Evolutionary conservation across 1,140 invertebrate species (phyloP).

Genomic region (Drosophila oshimai): DNA sequence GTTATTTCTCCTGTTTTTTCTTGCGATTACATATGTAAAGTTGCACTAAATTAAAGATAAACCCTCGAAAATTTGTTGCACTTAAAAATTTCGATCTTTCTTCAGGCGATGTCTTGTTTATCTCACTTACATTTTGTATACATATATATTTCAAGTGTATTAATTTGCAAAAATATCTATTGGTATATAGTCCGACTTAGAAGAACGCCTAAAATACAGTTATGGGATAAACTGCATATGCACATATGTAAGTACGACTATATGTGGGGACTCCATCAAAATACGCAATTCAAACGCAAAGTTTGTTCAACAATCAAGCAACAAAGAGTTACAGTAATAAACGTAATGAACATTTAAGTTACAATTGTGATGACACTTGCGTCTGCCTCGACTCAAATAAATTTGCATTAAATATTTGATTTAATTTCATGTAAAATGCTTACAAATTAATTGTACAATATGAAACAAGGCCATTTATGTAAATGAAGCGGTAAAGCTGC

Average conservation of each 20-base stretch:
- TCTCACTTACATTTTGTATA: conserved; percentile 63
- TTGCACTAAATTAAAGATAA: conserved; percentile 48
- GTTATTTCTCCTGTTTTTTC: conserved; percentile 19
- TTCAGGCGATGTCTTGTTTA: conserved; percentile 32
- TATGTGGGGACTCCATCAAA: conserved; percentile 21
- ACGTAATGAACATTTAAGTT: conserved; percentile 71
- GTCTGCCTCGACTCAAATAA: conserved; percentile 45
- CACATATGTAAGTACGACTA: conserved; percentile 27
- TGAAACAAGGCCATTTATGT: conserved; percentile 68
- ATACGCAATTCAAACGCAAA: conserved; percentile 26
- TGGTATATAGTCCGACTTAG: conserved; percentile 73
- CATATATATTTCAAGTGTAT: conserved; percentile 67
- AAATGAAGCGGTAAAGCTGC: conserved; percentile 34
- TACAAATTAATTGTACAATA: conserved; percentile 78
- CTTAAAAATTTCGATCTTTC: conserved; percentile 56
- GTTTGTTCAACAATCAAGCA: conserved; percentile 66
- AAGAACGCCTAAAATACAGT: conserved; percentile 67
- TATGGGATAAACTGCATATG: conserved; percentile 37
- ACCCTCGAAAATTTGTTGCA: conserved; percentile 54
- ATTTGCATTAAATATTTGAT: conserved; percentile 78
- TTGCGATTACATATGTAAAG: conserved; percentile 50
- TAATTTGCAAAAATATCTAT: conserved; percentile 81
- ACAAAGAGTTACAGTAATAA: conserved; percentile 70
- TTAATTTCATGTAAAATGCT: conserved; percentile 68
- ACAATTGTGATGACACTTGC: conserved; percentile 44